A percentile compares a stretch with the other conserved stretches of the same genome.
Conservation (phyloP, 2,797 vertebrate species). For the Heliangelus exortis region DNA sequence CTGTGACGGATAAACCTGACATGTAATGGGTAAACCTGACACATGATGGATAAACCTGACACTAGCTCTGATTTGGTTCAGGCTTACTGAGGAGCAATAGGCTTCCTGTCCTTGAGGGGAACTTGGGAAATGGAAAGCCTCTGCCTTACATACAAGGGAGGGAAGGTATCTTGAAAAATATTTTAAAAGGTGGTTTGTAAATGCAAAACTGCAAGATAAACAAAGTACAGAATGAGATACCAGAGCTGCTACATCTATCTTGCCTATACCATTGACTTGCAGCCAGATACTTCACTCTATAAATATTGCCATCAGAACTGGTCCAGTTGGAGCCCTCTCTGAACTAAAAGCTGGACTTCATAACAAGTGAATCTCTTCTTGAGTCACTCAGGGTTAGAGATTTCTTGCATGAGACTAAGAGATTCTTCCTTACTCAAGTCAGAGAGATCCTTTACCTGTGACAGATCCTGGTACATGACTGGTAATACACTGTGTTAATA, state of each 20-base stretch:
- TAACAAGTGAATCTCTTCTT: background rate
- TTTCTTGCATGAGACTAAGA: background rate
- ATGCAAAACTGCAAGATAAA: background rate
- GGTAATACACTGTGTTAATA: background rate
- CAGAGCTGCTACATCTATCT: background rate
- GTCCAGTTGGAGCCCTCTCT: background rate
- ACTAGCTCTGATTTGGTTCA: background rate
- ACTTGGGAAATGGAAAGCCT: background rate
- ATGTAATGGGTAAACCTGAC: background rate
- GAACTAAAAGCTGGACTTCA: background rate
- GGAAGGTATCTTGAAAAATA: background rate
- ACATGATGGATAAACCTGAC: background rate
- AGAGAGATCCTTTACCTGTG: background rate
- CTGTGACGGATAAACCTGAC: background rate
- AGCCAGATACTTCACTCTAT: background rate
- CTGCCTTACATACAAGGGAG: background rate
- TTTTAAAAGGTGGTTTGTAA: background rate
- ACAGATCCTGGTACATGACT: background rate
- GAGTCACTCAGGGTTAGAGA: background rate
- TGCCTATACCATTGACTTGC: background rate
- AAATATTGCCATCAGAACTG: background rate
- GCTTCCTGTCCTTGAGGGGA: fast-evolving
- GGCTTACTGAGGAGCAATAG: background rate
- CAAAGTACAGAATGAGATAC: background rate
- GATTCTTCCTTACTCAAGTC: background rate